phyloP scores from a whole-genome alignment of 2,888 invertebrate species.

The Tillus elongatus region DNA sequence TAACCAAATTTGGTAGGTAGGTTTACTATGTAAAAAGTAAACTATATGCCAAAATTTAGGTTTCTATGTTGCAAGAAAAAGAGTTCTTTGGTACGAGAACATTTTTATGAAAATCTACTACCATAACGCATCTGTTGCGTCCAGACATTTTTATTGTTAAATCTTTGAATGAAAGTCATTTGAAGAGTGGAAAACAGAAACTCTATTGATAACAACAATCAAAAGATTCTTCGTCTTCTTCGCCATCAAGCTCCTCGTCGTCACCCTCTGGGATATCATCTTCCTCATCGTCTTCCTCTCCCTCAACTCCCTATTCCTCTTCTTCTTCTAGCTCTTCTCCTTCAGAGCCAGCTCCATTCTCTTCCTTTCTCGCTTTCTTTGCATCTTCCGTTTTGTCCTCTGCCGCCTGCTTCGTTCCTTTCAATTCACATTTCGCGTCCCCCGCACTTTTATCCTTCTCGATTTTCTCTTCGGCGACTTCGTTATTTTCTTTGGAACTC shows the following conservation, averaged over 20 bases:
- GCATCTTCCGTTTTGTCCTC: conserved; percentile 67
- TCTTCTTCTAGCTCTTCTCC: conserved; percentile 57
- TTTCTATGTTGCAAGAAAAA: too few species aligned
- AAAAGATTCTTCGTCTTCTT: too few species aligned
- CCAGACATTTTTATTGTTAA: too few species aligned
- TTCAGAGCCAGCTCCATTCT: conserved; percentile 61
- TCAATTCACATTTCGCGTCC: conserved; percentile 72
- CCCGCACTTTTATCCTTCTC: conserved; percentile 64
- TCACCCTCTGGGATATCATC: conserved; percentile 42
- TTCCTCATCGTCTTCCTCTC: conserved; percentile 41
- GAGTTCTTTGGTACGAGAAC: too few species aligned
- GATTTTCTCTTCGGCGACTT: conserved; percentile 77
- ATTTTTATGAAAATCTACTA: too few species aligned
- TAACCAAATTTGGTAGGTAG: too few species aligned
- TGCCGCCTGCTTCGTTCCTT: conserved; percentile 80
- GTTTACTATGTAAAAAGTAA: too few species aligned
- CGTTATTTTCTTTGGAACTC: conserved; percentile 80
- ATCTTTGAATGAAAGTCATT: too few species aligned
- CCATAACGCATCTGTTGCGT: too few species aligned
- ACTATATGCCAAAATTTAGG: too few species aligned
- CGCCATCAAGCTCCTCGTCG: conserved; percentile 41
- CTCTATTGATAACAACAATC: too few species aligned
- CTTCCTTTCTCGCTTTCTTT: conserved; percentile 73
- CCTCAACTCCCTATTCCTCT: conserved; percentile 42
- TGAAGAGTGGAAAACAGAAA: too few species aligned